Percentiles rank a stretch among this genome's conserved stretches.
phyloP scores from a whole-genome alignment of 2,888 invertebrate genomes.

The Macropis europaea region DNA sequence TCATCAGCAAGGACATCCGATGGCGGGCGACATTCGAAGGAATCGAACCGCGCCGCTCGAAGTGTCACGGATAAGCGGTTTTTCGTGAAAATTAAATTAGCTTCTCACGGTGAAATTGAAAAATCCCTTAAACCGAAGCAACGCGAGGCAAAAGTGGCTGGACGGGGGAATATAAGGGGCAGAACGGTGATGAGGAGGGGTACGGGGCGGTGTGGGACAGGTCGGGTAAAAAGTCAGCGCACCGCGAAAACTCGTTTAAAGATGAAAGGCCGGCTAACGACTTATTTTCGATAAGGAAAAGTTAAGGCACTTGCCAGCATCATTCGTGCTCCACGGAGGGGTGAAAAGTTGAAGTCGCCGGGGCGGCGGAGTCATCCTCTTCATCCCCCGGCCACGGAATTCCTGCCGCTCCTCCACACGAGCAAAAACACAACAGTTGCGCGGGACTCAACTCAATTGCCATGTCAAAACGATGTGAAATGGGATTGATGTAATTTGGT shows the following conservation, averaged over 20 bases:
- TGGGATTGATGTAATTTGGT: conserved; percentile 80
- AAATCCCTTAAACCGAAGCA: conserved; percentile 79
- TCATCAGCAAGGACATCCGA: too few species aligned
- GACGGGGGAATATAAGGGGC: not conserved
- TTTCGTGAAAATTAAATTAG: conserved; percentile 74
- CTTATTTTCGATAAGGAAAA: conserved; percentile 80
- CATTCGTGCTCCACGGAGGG: conserved; percentile 39
- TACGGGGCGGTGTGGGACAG: conserved; percentile 7
- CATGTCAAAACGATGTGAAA: conserved; percentile 79
- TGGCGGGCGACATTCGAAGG: too few species aligned
- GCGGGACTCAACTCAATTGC: conserved; percentile 77
- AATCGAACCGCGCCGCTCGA: too few species aligned
- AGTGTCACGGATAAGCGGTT: conserved; percentile 43
- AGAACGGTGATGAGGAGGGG: conserved; percentile 32
- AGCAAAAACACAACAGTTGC: conserved; percentile 77
- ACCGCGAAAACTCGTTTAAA: conserved; percentile 79
- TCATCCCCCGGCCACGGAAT: not conserved
- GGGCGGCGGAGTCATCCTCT: conserved; percentile 3
- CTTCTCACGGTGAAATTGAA: conserved; percentile 76
- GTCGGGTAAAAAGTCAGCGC: conserved; percentile 71
- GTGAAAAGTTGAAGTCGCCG: conserved; percentile 60
- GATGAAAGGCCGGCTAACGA: conserved; percentile 80
- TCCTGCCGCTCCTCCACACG: conserved; percentile 36
- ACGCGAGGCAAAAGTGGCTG: conserved; percentile 61
- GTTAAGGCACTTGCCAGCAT: conserved; percentile 74